Evolutionary conservation across 2,888 invertebrate species (phyloP).

Genomic region (Lycia hirtaria): DNA sequence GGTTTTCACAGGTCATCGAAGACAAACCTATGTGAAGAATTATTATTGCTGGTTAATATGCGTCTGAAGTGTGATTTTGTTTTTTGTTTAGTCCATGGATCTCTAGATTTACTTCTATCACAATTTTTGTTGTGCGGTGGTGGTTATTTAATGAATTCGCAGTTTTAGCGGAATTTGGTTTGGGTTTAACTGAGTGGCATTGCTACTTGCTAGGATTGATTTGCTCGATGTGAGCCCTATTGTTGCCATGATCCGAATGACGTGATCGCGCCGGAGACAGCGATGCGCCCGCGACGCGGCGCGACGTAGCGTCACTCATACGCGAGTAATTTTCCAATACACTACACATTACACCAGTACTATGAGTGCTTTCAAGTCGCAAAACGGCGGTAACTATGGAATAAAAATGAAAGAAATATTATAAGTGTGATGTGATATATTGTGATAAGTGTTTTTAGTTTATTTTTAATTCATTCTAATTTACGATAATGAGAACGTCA

Average conservation of each 20-base stretch:
- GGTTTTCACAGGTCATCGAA: no score
- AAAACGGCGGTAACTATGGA: neutral
- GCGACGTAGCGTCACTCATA: constrained; percentile 34
- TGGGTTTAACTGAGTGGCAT: no score
- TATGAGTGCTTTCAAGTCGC: neutral
- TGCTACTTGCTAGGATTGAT: no score
- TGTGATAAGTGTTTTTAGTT: neutral
- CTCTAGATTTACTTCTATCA: no score
- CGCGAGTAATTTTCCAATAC: constrained; percentile 58
- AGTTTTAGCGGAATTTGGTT: no score
- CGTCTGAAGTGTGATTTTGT: no score
- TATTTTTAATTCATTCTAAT: neutral
- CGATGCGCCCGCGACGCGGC: constrained; percentile 21
- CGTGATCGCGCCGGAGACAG: constrained; percentile 22
- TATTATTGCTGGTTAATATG: no score
- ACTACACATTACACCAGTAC: constrained; percentile 25
- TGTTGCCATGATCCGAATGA: constrained; percentile 9
- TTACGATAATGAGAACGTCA: no score
- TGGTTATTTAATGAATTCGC: no score
- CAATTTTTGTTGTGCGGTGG: no score
- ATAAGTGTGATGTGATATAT: neutral
- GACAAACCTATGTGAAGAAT: no score
- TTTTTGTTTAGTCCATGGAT: no score
- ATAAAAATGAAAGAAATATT: neutral
- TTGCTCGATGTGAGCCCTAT: constrained; percentile 10